Base-by-base conservation (phyloP, 2,888 invertebrate genomes). In the Trichogramma dendrolimi region DNA sequence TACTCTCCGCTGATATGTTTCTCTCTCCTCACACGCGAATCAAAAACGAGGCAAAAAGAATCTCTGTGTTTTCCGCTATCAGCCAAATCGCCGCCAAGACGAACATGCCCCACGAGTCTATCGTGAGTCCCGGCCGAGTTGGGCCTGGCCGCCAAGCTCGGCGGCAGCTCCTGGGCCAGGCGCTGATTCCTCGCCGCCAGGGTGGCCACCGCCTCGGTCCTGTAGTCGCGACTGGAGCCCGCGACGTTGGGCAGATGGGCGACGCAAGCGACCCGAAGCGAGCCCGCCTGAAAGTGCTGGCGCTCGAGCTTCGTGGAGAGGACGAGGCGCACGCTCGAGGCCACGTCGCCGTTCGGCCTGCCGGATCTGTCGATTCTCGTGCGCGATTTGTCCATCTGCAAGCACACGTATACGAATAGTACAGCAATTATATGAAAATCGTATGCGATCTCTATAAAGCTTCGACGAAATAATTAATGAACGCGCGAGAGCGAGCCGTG, bases 131-230 rank as follows among this genome's bases (percentile, higher is more conserved):
- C 27, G 27, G 27, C 27, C 27, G 27, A 27, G 50, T 38, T 44
- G 39, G 11, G 3, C 50, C 50, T 50, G 8, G 46, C 27, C 27
- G 27, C 27, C 27, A 27, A 2, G 27, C 27, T 27, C 27, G 27
- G 27, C 2, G 64, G 61, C 6, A 50, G 57, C n/a, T 61, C 78
- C 62, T 78, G 78, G 2, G 75, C 77, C 8, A 78, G 71, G 63
- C 74, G 73, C 64, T 78, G 74, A 64, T 78, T 79, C 63, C 72
- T 77, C 51, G 76, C 76, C 6, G 75, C 75, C 38, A 78, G 69
- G 0, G 75, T 74, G 7, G 73, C 72, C 14, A 71, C 70, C 11
- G 69, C 71, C 48, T 71, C 72, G 38, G 66, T 72, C 57, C 67
- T 69, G 58, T 72, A 68, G 4, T 68, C 52, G 41, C 60, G 64